Conservation (phyloP, 2,888 invertebrate genomes). For the Andrena chrysosceles region DNA sequence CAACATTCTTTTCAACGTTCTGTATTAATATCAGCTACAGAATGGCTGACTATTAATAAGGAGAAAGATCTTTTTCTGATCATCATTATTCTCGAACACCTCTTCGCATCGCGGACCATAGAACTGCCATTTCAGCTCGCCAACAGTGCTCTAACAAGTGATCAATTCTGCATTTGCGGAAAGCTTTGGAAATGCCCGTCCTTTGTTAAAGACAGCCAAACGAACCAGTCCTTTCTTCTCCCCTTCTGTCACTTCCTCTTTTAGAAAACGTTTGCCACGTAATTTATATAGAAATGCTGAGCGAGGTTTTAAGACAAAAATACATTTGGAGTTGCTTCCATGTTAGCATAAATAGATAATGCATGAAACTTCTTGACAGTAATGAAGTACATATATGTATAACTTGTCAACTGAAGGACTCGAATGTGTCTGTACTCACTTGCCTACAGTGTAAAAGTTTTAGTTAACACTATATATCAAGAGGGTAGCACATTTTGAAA, state of each 20-base stretch:
- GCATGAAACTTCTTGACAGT: no score
- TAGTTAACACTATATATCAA: no score
- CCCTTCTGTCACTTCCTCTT: neutral
- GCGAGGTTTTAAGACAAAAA: neutral
- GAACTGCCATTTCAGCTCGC: slow-evolving; percentile 50
- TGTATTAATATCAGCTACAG: slow-evolving; percentile 22
- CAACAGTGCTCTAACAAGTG: slow-evolving; percentile 47
- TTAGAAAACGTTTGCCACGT: neutral
- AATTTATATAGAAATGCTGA: slow-evolving; percentile 17
- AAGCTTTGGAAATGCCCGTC: slow-evolving; percentile 32
- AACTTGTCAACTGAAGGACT: no score
- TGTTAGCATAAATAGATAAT: neutral
- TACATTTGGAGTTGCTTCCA: neutral
- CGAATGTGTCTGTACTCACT: no score
- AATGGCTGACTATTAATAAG: slow-evolving; percentile 61
- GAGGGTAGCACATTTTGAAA: no score
- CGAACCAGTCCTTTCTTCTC: neutral
- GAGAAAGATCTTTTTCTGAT: slow-evolving; percentile 36
- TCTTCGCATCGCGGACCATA: slow-evolving; percentile 42
- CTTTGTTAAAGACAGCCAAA: slow-evolving; percentile 27
- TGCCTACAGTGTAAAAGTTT: no score
- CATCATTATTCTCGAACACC: slow-evolving; percentile 57
- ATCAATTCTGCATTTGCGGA: slow-evolving; percentile 47
- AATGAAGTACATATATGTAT: no score
- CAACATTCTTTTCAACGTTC: slow-evolving; percentile 32